phyloP scores from a whole-genome alignment of 1,140 invertebrate species.

The Lepidotrigona ventralis region DNA sequence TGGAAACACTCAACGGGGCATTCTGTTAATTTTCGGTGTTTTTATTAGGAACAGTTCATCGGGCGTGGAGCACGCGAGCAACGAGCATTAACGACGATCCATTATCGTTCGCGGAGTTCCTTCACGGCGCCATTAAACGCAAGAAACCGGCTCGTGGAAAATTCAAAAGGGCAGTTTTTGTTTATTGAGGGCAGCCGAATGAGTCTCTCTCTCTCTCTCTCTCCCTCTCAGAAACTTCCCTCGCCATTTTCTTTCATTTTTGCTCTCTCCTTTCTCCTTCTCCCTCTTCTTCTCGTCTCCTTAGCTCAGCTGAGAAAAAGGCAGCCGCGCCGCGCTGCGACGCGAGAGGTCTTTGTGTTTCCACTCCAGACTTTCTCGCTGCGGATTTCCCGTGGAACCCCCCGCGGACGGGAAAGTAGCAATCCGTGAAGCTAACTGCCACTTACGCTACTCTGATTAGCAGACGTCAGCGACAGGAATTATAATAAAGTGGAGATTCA shows the following conservation, averaged over 20 bases:
- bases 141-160: constrained; percentile 24
- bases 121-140: constrained; percentile 19
- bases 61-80: constrained; percentile 1
- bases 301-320: neutral
- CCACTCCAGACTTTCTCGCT: neutral
- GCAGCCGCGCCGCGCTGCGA: neutral
- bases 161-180: constrained; percentile 32
- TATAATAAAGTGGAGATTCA: too few species aligned
- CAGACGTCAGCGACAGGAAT: neutral
- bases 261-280: neutral
- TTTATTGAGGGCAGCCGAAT: constrained; percentile 15
- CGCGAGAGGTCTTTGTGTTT: neutral
- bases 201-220: neutral
- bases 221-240: constrained; percentile 7
- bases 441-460: neutral
- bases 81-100: constrained; percentile 22
- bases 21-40: constrained; percentile 8
- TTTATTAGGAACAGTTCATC: constrained; percentile 4
- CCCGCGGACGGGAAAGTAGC: neutral
- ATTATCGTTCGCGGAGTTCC: constrained; percentile 26
- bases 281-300: neutral
- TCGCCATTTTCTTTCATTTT: too few species aligned
- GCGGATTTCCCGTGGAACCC: neutral
- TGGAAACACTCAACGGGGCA: neutral
- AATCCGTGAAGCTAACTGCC: neutral